Evolutionary conservation across 2,797 vertebrate genomes (phyloP).

Genomic region (Vultur gryphus): DNA sequence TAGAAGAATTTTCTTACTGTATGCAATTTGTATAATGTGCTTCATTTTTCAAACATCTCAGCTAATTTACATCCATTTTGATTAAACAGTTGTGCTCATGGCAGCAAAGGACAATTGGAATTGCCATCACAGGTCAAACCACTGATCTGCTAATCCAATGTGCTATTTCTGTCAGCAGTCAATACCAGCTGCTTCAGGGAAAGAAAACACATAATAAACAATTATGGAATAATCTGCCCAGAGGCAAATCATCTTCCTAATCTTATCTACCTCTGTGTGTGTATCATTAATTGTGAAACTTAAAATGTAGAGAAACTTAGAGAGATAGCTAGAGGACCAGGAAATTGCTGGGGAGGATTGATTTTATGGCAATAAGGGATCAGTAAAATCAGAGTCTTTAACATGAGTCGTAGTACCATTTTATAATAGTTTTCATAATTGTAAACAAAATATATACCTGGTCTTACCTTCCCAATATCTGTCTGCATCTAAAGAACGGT

Average conservation of each 20-base stretch:
- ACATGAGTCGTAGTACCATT: background rate
- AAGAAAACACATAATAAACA: background rate
- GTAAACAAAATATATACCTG: background rate
- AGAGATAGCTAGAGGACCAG: background rate
- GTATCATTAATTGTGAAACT: background rate
- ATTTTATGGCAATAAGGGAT: background rate
- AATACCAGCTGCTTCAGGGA: slow-evolving; percentile 25
- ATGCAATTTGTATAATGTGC: background rate
- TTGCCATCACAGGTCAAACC: background rate
- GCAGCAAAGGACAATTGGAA: background rate
- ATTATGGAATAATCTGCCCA: background rate
- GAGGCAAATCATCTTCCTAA: background rate
- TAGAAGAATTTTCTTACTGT: background rate
- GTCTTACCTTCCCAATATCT: background rate
- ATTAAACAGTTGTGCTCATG: background rate
- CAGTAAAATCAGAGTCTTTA: background rate
- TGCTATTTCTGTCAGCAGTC: background rate
- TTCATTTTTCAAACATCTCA: background rate
- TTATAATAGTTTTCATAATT: background rate
- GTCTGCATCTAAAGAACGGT: background rate
- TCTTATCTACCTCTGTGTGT: background rate
- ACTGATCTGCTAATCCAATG: background rate
- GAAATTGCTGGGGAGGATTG: background rate
- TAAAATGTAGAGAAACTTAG: background rate
- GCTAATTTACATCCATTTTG: slow-evolving; percentile 1